Evolutionary conservation across 2,113 vertebrate genomes (phyloP), one percentile per base, ranked within the genome.

Genomic region (Neomonachus schauinslandi): DNA sequence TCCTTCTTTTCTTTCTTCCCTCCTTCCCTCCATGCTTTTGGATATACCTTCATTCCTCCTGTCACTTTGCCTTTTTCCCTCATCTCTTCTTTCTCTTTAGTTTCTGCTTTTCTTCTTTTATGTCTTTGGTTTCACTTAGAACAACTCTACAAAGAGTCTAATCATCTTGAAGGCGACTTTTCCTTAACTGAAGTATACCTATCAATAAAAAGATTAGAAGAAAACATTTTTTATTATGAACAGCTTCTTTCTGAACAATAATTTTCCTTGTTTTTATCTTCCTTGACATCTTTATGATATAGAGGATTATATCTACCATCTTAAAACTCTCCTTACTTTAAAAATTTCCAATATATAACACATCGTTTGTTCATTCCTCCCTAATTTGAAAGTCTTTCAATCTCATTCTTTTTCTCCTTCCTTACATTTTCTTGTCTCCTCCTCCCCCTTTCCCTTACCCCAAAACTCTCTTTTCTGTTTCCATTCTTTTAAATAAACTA

Each of bases 71-170:
- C 16, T 69, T 76, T 21, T 83, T 9, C 3, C 8, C 4, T 72
- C 26, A 63, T 93, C 16, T 87, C 46, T 69, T 53, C 31, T 87
- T 76, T 76, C 7, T 4, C 1, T 51, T 63, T 22, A 28, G 36
- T 83, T 91, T 87, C 11, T 87, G 21, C 1, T 76, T 55, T 82
- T 87, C 53, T 95, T 92, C 33, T 89, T 92, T 85, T 55, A 49
- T 61, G 36, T 74, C 1, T 76, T 94, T 92, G 57, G 26, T 24
- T 76, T 67, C 18, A 81, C 39, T 67, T 89, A 85, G 49, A 92
- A 4, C 15, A 76, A 22, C 63, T 80, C 55, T 95, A 87, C 24
- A 42, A 80, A 51, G 28, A 31, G 6, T 57, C 16, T 65, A 77
- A 28, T 77, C 21, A 51, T 81, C 15, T 69, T 51, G 31, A 95